phyloP scores from a whole-genome alignment of 2,888 invertebrate genomes.

The Brachylomia viminalis region DNA sequence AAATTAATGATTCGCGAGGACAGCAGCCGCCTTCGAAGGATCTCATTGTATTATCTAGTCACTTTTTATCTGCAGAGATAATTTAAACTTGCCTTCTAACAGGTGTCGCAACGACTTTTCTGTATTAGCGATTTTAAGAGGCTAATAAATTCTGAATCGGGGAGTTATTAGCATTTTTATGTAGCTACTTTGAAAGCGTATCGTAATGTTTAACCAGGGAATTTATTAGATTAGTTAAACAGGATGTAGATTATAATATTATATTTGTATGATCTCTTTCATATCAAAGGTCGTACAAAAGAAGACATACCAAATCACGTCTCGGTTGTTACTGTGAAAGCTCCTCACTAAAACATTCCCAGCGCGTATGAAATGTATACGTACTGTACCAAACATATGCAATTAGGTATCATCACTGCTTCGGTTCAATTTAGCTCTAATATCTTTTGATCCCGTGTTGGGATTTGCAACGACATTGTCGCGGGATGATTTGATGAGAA shows the following conservation, averaged over 20 bases:
- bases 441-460: constrained; percentile 87
- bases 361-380: constrained; percentile 61
- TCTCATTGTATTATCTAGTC: constrained; percentile 86
- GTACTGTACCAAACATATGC: constrained; percentile 70
- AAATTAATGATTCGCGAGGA: constrained; percentile 90
- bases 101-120: constrained; percentile 84
- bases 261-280: constrained; percentile 32
- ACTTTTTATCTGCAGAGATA: constrained; percentile 87
- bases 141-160: constrained; percentile 69
- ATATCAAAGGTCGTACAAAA: neutral
- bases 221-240: constrained; percentile 47
- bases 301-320: constrained; percentile 12
- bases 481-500: constrained; percentile 89
- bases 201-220: constrained; percentile 43
- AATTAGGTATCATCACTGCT: constrained; percentile 78
- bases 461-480: constrained; percentile 89
- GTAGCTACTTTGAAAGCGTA: constrained; percentile 53
- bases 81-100: constrained; percentile 83
- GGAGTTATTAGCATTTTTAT: constrained; percentile 68
- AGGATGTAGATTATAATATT: constrained; percentile 28
- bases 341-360: constrained; percentile 58
- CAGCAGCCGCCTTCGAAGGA: constrained; percentile 82
- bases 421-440: constrained; percentile 87
- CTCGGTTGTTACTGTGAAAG: constrained; percentile 19
- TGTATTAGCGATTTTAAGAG: constrained; percentile 77